These are phyloP conservation scores for Stenopsyche tienmushanensis DNA, from an alignment of 1,140 invertebrate genomes.

Conservation along the genomic window DNA sequence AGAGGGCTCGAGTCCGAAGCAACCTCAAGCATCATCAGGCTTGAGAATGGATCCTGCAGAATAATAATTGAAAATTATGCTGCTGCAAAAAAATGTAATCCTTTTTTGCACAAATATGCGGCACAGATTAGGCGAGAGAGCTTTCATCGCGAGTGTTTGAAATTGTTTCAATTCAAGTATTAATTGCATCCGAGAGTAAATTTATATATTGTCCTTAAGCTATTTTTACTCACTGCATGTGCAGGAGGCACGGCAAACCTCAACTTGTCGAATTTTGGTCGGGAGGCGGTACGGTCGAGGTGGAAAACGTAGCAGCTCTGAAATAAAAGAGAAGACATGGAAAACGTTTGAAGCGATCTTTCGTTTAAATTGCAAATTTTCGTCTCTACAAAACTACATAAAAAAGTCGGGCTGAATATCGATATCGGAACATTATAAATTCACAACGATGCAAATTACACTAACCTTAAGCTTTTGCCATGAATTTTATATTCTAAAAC, in stretches of 20 bases:
- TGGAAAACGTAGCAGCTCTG: conserved; percentile 13
- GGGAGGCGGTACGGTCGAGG: conserved; percentile 1
- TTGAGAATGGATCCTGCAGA: conserved; percentile 18
- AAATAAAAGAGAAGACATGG: background rate
- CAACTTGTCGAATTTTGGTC: conserved; percentile 23
- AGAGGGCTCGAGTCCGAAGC: background rate
- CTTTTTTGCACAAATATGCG: no score
- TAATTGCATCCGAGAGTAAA: no score
- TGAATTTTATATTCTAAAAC: conserved; percentile 97
- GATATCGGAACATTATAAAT: background rate
- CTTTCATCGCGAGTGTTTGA: background rate
- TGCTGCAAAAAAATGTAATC: no score
- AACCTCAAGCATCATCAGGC: conserved; percentile 12
- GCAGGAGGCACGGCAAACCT: conserved; percentile 23
- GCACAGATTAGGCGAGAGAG: no score
- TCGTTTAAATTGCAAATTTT: background rate
- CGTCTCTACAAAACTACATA: background rate
- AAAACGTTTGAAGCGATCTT: background rate
- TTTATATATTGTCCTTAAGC: background rate
- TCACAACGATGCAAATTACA: background rate
- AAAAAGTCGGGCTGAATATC: background rate
- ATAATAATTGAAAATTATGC: background rate
- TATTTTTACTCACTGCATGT: conserved; percentile 11
- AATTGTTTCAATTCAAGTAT: no score
- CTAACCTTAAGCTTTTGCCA: conserved; percentile 67